phyloP scores from a whole-genome alignment of 2,113 vertebrate species.

The Megaleporinus macrocephalus region DNA sequence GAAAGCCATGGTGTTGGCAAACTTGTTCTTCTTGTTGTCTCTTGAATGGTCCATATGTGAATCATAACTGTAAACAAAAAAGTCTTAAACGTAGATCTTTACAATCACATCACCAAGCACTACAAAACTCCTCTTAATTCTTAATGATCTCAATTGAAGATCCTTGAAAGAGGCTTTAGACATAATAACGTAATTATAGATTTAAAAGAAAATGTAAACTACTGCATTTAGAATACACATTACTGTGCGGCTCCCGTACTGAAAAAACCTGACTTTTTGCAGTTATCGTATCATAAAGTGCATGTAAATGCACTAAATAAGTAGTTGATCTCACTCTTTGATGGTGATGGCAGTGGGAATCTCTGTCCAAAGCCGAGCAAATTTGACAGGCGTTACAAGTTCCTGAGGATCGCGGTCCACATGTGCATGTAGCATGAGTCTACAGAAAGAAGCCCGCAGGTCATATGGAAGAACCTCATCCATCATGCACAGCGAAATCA shows the following conservation, averaged over 20 bases:
- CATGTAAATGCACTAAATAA: not conserved
- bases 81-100: not conserved
- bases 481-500: conserved; percentile 98
- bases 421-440: conserved; percentile 96
- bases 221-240: not conserved
- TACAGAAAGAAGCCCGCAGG: conserved; percentile 95
- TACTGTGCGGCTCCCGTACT: too few species aligned
- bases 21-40: conserved; percentile 98
- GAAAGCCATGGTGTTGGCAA: conserved; percentile 94
- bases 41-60: conserved; percentile 92
- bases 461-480: conserved; percentile 95
- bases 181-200: too few species aligned
- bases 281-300: too few species aligned
- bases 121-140: not conserved
- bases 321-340: conserved; percentile 86
- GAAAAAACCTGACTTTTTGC: too few species aligned
- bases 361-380: conserved; percentile 95
- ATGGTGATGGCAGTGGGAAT: conserved; percentile 95
- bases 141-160: too few species aligned
- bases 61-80: conserved; percentile 85
- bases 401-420: conserved; percentile 98
- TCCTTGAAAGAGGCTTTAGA: too few species aligned
- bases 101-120: not conserved
- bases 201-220: not conserved
- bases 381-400: conserved; percentile 94